Evolutionary conservation across 2,797 vertebrate species (phyloP), one percentile per base, ranked within the genome.

Genomic region (Dromococcyx pavoninus): DNA sequence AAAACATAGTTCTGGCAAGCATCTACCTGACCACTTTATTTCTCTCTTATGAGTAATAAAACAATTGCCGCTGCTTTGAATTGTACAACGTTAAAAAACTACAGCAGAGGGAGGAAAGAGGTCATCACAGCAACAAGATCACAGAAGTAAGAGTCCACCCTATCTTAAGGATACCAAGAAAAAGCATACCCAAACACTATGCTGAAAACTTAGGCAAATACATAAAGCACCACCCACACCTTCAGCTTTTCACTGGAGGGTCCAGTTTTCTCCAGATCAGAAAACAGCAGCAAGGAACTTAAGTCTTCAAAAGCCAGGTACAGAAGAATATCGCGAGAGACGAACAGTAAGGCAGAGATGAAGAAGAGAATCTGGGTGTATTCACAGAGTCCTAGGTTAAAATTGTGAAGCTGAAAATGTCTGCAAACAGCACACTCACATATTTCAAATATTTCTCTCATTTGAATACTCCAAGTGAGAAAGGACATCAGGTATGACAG

Each of bases 1-100:
- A 82, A 69, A 95, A 93, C 66, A 92, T 56, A 82, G 91, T 91
- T 89, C 91, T 93, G 91, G 89, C 89, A 94, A 74, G 70, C 41
- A 77, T 80, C 65, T 88, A 91, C 70, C 70, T 32, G 43, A 86
- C 30, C 56, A 57, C 53, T 28, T n/a, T n/a, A n/a, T n/a, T n/a
- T n/a, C n/a, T n/a, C n/a, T 89, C 58, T 71, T 87, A 14, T 33
- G 65, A 76, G 74, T 87, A 95, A 89, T 44, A 32, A 78, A 91
- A 82, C 83, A 96, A 93, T 65, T 79, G 71, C 70, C 7, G 46
- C 64, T 51, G 73, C 43, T 92, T 41, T 18, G 21, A 83, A 44
- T 2, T 33, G 21, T 21, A 75, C 71, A 79, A 70, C 46, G 23
- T 75, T 72, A 2, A 88, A 2, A 88, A 79, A 56, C 35, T 74